Evolutionary conservation across 2,113 vertebrate genomes (phyloP).

Genomic region (Megaceryle maxima): DNA sequence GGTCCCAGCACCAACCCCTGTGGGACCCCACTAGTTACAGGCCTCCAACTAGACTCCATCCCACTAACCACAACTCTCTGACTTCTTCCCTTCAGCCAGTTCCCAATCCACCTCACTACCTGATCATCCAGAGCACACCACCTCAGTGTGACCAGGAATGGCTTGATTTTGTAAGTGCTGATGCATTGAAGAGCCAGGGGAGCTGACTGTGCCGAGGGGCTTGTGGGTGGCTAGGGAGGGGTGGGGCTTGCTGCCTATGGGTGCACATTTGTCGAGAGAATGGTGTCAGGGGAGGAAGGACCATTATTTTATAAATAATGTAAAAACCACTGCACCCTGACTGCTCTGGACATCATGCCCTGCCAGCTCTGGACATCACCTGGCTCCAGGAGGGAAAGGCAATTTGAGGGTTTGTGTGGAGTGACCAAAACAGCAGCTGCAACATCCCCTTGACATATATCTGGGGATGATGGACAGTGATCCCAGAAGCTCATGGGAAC

Average conservation of each 20-base stretch:
- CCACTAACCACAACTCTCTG: too few relatives aligned
- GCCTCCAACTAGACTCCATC: too few relatives aligned
- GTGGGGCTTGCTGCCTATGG: not conserved
- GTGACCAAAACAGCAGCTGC: not conserved
- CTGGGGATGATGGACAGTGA: too few relatives aligned
- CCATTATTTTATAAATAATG: not conserved
- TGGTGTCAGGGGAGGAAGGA: not conserved
- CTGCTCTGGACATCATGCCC: not conserved
- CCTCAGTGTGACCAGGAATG: not conserved
- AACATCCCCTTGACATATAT: not conserved
- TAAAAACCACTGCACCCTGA: not conserved
- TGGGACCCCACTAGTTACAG: too few relatives aligned
- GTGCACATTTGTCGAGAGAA: not conserved
- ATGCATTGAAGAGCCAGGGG: not conserved
- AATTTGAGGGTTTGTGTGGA: not conserved
- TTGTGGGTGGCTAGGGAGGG: accelerated
- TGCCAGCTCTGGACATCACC: not conserved
- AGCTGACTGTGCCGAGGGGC: not conserved
- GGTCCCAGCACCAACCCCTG: too few relatives aligned
- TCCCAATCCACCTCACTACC: too few relatives aligned
- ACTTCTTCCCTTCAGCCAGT: too few relatives aligned
- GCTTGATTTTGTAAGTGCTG: not conserved
- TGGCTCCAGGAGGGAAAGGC: not conserved
- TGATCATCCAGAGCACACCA: too few relatives aligned
- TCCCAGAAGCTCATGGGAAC: not conserved